phyloP scores from a whole-genome alignment of 2,113 vertebrate genomes.

The Anguilla japonica region DNA sequence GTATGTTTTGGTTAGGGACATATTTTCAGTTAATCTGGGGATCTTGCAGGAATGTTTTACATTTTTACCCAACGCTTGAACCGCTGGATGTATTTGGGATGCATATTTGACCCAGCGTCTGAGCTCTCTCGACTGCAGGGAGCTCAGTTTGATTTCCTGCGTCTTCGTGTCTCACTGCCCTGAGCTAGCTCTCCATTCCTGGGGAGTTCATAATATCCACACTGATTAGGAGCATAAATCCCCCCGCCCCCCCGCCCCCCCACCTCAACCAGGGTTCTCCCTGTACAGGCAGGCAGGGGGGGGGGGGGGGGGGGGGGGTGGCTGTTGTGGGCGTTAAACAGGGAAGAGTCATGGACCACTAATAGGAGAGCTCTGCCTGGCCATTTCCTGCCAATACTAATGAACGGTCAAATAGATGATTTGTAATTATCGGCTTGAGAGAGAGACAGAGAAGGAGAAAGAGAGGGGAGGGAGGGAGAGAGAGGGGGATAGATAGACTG shows the following conservation, averaged over 20 bases:
- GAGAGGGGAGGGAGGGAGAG: background rate
- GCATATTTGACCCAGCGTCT: too few relatives aligned
- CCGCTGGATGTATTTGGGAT: background rate
- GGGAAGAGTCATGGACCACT: conserved; percentile 66
- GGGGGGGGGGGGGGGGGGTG: background rate
- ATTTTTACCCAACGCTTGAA: background rate
- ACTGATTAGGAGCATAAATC: background rate
- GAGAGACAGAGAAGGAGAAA: too few relatives aligned
- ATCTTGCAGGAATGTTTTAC: too few relatives aligned
- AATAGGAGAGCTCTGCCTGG: conserved; percentile 66
- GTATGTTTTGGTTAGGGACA: too few relatives aligned
- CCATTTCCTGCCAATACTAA: conserved; percentile 62
- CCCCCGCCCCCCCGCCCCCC: background rate
- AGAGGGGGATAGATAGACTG: background rate
- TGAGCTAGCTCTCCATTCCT: background rate
- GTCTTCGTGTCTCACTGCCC: too few relatives aligned
- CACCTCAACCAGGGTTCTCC: conserved; percentile 12
- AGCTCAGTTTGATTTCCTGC: too few relatives aligned
- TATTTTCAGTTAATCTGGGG: too few relatives aligned
- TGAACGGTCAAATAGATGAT: conserved; percentile 72
- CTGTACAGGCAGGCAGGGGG: background rate
- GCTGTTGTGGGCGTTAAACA: conserved; percentile 49
- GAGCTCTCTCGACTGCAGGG: too few relatives aligned
- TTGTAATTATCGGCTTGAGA: conserved; percentile 65
- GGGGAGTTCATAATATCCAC: conserved; percentile 23